phyloP scores from a whole-genome alignment of 2,888 invertebrate species.

The Drosophila quasianomalipes region DNA sequence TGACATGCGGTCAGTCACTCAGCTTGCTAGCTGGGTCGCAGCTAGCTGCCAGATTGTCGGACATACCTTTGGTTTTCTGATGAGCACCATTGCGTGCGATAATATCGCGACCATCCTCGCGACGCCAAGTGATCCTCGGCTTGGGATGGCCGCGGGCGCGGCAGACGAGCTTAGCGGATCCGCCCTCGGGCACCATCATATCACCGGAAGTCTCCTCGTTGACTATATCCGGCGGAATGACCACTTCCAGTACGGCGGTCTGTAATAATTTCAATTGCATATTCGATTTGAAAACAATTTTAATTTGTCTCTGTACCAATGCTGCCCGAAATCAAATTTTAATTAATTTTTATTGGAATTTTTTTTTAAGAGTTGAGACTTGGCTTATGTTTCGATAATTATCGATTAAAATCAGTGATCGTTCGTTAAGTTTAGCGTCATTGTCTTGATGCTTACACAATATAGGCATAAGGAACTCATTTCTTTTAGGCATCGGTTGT shows the following conservation, averaged over 20 bases:
- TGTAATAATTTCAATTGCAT: slow-evolving; percentile 75
- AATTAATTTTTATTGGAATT: neutral
- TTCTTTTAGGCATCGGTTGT: neutral
- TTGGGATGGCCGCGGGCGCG: slow-evolving; percentile 94
- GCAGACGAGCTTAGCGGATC: slow-evolving; percentile 94
- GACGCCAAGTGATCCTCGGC: slow-evolving; percentile 93
- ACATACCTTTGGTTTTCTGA: slow-evolving; percentile 90
- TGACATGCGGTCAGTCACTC: slow-evolving; percentile 49
- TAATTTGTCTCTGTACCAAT: neutral
- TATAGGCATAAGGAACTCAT: neutral
- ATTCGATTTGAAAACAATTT: neutral
- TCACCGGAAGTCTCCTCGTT: slow-evolving; percentile 96
- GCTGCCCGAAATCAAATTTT: neutral
- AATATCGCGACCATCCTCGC: slow-evolving; percentile 94
- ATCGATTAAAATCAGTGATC: neutral
- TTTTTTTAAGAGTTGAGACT: neutral
- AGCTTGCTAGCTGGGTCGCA: slow-evolving; percentile 1
- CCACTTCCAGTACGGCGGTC: slow-evolving; percentile 95
- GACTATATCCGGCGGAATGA: slow-evolving; percentile 95
- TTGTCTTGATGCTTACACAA: neutral
- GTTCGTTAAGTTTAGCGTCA: neutral
- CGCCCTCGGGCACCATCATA: slow-evolving; percentile 97
- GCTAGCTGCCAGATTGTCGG: slow-evolving; percentile 37
- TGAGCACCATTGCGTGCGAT: slow-evolving; percentile 91
- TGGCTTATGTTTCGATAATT: neutral